Evolutionary conservation across 2,888 invertebrate species (phyloP).

Genomic region (Cylindroiulus punctatus): DNA sequence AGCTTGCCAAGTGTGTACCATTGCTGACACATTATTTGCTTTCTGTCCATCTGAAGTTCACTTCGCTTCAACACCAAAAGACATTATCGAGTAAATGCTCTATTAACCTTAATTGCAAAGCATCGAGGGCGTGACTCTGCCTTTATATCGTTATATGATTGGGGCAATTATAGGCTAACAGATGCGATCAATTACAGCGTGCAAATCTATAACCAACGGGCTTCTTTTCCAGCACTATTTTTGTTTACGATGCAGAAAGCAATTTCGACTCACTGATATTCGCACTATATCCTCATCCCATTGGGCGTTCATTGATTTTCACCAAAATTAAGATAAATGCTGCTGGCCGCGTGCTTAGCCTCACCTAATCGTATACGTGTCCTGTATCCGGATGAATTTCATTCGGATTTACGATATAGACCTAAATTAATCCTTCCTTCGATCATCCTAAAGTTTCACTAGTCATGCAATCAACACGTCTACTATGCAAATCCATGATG

Average conservation of each 20-base stretch:
- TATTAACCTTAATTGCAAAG: not conserved
- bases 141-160: slow-evolving; percentile 18
- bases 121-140: not conserved
- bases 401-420: not conserved
- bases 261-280: slow-evolving; percentile 1
- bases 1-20: not conserved
- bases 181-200: slow-evolving; percentile 18
- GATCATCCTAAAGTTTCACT: too few species aligned
- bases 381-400: not conserved
- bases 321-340: not conserved
- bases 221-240: not conserved
- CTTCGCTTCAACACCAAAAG: not conserved
- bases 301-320: not conserved
- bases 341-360: not conserved
- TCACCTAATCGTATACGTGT: not conserved
- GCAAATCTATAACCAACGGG: not conserved
- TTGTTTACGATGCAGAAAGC: slow-evolving; percentile 18
- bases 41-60: not conserved
- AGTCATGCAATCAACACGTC: not conserved
- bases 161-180: not conserved
- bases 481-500: not conserved
- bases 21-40: not conserved
- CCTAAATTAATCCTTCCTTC: not conserved
- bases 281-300: slow-evolving; percentile 1
- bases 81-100: not conserved